These are phyloP conservation scores for Timema podura DNA, from an alignment of 2,888 invertebrate species.

Conservation along the genomic window DNA sequence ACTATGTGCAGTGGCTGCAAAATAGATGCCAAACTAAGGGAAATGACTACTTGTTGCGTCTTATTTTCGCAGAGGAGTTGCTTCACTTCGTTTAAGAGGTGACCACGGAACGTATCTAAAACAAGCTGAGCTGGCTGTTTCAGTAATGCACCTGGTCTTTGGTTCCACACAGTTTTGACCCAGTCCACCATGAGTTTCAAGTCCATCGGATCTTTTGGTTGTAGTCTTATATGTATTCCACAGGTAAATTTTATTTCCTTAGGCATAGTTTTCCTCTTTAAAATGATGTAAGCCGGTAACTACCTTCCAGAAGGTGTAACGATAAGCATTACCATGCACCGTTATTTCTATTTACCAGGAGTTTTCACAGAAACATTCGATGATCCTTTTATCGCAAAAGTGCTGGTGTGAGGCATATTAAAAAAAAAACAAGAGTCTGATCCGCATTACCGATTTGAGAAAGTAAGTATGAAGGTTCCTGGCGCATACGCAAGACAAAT, in stretches of 20 bases:
- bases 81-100: not conserved
- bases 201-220: constrained; percentile 1
- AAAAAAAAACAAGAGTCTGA: no score
- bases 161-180: constrained; percentile 1
- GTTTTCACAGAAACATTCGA: no score
- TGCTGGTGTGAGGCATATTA: no score
- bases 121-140: not conserved
- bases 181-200: not conserved
- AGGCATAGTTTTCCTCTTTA: not conserved
- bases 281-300: not conserved
- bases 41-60: not conserved
- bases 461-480: no score
- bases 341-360: not conserved
- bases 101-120: not conserved
- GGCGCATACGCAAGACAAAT: no score
- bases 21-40: not conserved
- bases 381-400: no score
- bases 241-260: not conserved
- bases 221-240: not conserved
- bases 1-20: not conserved
- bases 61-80: not conserved
- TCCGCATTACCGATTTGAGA: no score
- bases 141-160: not conserved
- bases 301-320: not conserved
- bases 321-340: not conserved